Percentiles rank a stretch among this genome's conserved stretches.
phyloP scores from a whole-genome alignment of 2,797 vertebrate species.

The Centroberyx gerrardi region DNA sequence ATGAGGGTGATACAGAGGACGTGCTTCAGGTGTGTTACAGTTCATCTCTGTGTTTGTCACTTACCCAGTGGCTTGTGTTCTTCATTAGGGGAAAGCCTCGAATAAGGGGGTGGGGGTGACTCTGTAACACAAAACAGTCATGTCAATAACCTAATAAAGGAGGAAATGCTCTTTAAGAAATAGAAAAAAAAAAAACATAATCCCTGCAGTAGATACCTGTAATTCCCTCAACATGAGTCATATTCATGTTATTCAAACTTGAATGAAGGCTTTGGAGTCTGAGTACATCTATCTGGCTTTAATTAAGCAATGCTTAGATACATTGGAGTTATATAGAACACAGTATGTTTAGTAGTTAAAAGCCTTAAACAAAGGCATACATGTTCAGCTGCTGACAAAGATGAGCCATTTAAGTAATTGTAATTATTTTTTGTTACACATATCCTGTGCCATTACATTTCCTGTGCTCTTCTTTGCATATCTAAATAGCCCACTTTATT shows the following conservation, averaged over 20 bases:
- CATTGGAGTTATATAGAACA: slow-evolving; percentile 3
- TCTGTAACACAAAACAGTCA: slow-evolving; percentile 90
- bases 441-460: background rate
- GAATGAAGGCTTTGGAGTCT: background rate
- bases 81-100: slow-evolving; percentile 92
- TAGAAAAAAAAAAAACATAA: background rate
- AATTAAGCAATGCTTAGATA: background rate
- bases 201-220: background rate
- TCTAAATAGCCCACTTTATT: background rate
- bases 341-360: slow-evolving; percentile 3
- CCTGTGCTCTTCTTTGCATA: slow-evolving; percentile 3
- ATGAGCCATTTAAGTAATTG: background rate
- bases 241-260: slow-evolving; percentile 1
- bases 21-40: slow-evolving; percentile 1
- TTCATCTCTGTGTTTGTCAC: slow-evolving; percentile 60
- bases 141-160: slow-evolving; percentile 45
- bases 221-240: background rate
- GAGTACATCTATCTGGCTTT: slow-evolving; percentile 9
- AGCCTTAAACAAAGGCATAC: background rate
- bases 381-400: background rate
- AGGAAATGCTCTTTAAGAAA: background rate
- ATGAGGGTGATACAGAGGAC: slow-evolving; percentile 2
- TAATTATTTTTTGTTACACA: background rate
- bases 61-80: slow-evolving; percentile 97
- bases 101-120: slow-evolving; percentile 98